Conservation (phyloP, 2,113 vertebrate species). For the Chamaetylas fuelleborni region DNA sequence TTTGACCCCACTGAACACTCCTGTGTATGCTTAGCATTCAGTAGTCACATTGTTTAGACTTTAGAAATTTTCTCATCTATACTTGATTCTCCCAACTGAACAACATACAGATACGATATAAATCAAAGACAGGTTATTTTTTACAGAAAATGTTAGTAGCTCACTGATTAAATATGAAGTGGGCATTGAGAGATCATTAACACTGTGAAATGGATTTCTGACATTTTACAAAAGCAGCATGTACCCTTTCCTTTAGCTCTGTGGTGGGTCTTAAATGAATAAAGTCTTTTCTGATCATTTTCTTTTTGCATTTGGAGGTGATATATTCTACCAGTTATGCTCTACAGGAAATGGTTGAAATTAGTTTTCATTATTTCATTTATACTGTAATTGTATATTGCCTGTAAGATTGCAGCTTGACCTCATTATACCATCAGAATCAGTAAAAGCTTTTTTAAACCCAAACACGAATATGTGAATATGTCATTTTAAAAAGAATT, state of each 20-base stretch:
- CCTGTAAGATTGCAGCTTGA: neutral
- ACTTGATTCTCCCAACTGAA: neutral
- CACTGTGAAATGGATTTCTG: slow-evolving; percentile 24
- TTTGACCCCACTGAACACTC: neutral
- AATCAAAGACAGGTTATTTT: neutral
- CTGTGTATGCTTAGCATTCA: neutral
- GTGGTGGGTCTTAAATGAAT: slow-evolving; percentile 14
- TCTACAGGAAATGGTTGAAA: slow-evolving; percentile 21
- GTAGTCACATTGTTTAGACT: neutral
- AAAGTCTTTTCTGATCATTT: neutral
- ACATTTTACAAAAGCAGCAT: slow-evolving; percentile 13
- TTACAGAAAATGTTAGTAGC: neutral
- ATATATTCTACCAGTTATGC: neutral
- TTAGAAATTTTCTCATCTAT: neutral
- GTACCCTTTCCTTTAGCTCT: slow-evolving; percentile 19
- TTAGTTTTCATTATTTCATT: slow-evolving; percentile 25
- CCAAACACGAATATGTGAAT: neutral
- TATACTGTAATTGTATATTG: neutral
- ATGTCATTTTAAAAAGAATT: neutral
- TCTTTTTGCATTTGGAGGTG: neutral
- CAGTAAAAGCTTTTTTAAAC: neutral
- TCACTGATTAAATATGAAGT: slow-evolving; percentile 15
- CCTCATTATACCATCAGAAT: neutral
- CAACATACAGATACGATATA: neutral
- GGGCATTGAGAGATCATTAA: slow-evolving; percentile 36